Base-by-base conservation (phyloP, 2,113 vertebrate genomes). In the Cavia porcellus region DNA sequence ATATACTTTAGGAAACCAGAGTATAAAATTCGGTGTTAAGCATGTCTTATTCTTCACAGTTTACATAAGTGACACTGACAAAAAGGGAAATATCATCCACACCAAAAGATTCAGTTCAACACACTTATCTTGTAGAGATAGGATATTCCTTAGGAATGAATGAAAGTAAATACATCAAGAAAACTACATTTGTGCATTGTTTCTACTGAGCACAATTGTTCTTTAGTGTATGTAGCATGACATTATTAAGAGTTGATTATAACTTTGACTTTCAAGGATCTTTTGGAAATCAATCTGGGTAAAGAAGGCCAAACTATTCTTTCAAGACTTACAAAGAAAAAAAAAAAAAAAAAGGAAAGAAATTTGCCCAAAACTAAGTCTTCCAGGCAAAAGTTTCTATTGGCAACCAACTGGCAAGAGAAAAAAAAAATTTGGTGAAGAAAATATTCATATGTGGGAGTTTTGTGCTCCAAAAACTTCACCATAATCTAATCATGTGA, bases 231-330 rank as follows among this genome's bases (percentile, higher is more conserved):
- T 95, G 96, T 28, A 66, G 57, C 35, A 61, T 20, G 9, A 96
- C 79, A 22, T 86, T 57, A 83, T 88, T 96, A 42, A 90, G 50
- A 92, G 7, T 55, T 87, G 3, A 45, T 92, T 96, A 86, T 64
- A 47, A 42, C 93, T 96, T 90, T 4, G 97, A 50, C 88, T n/a
- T 24, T 57, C 45, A 91, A 7, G 47, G 92, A 45, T 96, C 52
- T 35, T 93, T 83, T 97, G 68, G 52, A 82, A 97, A 52, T 3
- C 80, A 95, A 55, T 20, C 14, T 62, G 57, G 32, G 28, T 32
- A 79, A 94, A 64, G 28, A 85, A 92, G 75, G n/a, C 77, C 93
- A 97, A 93, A 86, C 45, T 87, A 57, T 85, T 96, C 68, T 87
- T 84, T 75, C 12, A 84, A 96, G 64, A 47, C 19, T 82, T 88